Evolutionary conservation across 2,113 vertebrate genomes (phyloP).

Genomic region (Sinocyclocheilus anshuiensis): DNA sequence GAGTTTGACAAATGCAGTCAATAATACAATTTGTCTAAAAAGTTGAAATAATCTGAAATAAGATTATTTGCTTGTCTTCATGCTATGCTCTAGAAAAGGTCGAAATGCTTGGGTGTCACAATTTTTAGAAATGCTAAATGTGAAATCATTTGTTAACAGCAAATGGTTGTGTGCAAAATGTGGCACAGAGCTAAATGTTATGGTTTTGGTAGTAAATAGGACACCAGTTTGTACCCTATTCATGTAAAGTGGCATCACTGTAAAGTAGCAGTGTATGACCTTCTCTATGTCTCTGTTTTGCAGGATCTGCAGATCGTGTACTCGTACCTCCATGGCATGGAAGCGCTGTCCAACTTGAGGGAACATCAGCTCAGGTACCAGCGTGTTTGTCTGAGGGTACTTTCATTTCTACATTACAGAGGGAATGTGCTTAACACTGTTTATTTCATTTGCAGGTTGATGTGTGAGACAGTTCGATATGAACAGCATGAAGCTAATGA

Average conservation of each 20-base stretch:
- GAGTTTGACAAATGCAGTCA: background rate
- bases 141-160: background rate
- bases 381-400: background rate
- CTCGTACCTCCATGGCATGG: slow-evolving; percentile 89
- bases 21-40: background rate
- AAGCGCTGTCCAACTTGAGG: slow-evolving; percentile 86
- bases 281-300: slow-evolving; percentile 40
- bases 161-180: background rate
- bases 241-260: background rate
- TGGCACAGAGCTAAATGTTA: background rate
- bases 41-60: background rate
- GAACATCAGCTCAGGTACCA: slow-evolving; percentile 78
- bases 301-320: slow-evolving; percentile 90
- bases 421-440: background rate
- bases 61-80: background rate
- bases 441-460: slow-evolving; percentile 59
- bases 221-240: too few species aligned
- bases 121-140: background rate
- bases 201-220: background rate
- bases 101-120: background rate
- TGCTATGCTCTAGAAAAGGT: background rate
- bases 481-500: slow-evolving; percentile 88
- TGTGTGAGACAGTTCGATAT: slow-evolving; percentile 89
- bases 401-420: background rate
- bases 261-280: background rate